Percentiles rank a stretch among this genome's conserved stretches.
Evolutionary conservation across 2,113 vertebrate species (phyloP).

Genomic region (Stictonetta naevosa): DNA sequence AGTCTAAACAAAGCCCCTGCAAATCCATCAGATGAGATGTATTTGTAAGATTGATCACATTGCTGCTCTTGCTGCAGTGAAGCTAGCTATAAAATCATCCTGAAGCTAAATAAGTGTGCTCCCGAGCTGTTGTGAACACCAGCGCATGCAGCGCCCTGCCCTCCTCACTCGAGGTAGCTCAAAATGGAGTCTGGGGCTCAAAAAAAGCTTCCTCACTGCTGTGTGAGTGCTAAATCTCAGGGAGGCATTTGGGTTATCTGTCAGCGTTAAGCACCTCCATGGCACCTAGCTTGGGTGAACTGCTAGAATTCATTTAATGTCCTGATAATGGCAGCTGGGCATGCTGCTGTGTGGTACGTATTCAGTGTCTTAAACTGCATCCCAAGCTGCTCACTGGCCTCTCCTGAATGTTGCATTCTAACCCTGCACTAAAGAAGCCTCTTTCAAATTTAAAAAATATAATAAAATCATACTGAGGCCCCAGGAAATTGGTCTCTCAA

Average conservation of each 20-base stretch:
- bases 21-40: slow-evolving; percentile 15
- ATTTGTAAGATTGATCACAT: background rate
- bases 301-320: background rate
- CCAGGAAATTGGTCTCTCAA: background rate
- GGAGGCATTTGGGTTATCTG: slow-evolving; percentile 7
- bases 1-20: background rate
- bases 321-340: background rate
- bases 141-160: rapidly evolving
- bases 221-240: background rate
- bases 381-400: background rate
- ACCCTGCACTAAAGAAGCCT: background rate
- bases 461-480: background rate
- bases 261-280: background rate
- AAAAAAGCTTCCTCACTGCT: background rate
- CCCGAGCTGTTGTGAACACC: background rate
- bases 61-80: background rate
- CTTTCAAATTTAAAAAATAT: too few species aligned
- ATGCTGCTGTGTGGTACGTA: background rate
- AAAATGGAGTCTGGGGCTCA: background rate
- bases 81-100: background rate
- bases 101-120: background rate
- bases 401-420: background rate
- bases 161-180: background rate
- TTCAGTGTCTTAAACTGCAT: background rate
- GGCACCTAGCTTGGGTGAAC: background rate